These are phyloP conservation scores for Aricia agestis DNA, from an alignment of 1,140 invertebrate species.

Conservation along the genomic window DNA sequence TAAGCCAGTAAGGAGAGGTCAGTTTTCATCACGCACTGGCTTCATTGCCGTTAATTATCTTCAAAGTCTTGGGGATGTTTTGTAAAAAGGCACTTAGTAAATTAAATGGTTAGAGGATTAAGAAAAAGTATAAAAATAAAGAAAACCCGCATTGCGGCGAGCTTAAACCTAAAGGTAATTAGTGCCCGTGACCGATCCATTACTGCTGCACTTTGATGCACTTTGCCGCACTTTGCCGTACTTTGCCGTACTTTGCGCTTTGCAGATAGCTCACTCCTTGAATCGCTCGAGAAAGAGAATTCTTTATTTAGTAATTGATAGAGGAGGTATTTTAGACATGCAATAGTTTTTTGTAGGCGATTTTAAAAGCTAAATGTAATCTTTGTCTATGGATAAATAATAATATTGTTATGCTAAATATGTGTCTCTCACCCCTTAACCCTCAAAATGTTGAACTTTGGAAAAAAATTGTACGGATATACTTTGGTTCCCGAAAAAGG, in stretches of 20 bases:
- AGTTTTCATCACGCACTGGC: not conserved
- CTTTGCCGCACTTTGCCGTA: conserved; percentile 1
- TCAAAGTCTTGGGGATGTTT: not conserved
- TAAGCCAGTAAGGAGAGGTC: not conserved
- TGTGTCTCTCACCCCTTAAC: no score
- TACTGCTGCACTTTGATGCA: conserved; percentile 6
- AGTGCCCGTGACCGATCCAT: conserved; percentile 21
- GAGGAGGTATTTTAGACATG: not conserved
- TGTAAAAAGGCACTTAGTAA: not conserved
- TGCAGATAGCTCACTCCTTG: not conserved
- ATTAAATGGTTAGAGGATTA: conserved; percentile 15
- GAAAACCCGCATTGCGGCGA: conserved; percentile 20
- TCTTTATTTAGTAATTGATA: conserved; percentile 9
- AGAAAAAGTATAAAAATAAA: conserved; percentile 12
- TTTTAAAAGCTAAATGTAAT: not conserved
- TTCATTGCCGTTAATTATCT: not conserved
- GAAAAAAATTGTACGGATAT: no score
- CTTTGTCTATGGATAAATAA: not conserved
- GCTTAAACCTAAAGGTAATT: conserved; percentile 19
- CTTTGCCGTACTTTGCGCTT: not conserved
- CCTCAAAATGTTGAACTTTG: no score
- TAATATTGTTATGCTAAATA: no score
- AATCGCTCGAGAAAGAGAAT: conserved; percentile 6
- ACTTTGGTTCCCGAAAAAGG: no score
- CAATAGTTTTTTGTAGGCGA: not conserved